Base-by-base conservation (phyloP, 2,113 vertebrate species). In the Cyprinodon variegatus region DNA sequence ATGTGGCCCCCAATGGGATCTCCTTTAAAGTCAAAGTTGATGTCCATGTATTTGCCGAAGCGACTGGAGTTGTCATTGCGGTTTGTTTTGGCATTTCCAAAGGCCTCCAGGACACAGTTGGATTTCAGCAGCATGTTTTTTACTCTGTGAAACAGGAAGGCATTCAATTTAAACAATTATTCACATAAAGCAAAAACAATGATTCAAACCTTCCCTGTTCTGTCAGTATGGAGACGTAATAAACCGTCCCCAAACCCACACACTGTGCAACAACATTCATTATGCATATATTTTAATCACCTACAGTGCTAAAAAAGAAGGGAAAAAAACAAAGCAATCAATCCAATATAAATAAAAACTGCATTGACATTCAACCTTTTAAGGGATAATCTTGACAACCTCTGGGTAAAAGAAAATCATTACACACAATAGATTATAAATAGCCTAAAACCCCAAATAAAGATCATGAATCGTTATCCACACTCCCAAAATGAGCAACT, bases 41-140 rank as follows among this genome's bases (percentile, higher is more conserved):
- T 99, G 90, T 99, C 98, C 98, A 99, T 99, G 76, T 99, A 99
- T 46, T 99, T 99, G 20, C 98, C 98, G 68, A 99, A 99, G 37
- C 98, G 95, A 92, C 97, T 99, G 90, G 98, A 99, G 81, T 99
- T 99, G 93, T 99, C 98, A 0, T 99, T 99, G 59, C 97, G 96
- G 92, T 96, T 99, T 61, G 98, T 99, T 90, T 98, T 99, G 93
- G 98, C 98, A 0, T 99, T 99, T 61, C 98, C 97, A 59, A 99
- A 99, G 78, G 98, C 96, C 91, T 99, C 98, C 81, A 99, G 63
- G 72, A 99, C 96, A 22, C 97, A 99, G 93, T 99, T 99, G 86
- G 98, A 99, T 91, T 99, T 99, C 60, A 98, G 95, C 82, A 99
- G 90, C 93, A 96, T 99, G 90, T 98, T 99, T 93, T 99, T 99